Conservation (phyloP, 2,888 invertebrate genomes). For the Eupithecia vulgata region DNA sequence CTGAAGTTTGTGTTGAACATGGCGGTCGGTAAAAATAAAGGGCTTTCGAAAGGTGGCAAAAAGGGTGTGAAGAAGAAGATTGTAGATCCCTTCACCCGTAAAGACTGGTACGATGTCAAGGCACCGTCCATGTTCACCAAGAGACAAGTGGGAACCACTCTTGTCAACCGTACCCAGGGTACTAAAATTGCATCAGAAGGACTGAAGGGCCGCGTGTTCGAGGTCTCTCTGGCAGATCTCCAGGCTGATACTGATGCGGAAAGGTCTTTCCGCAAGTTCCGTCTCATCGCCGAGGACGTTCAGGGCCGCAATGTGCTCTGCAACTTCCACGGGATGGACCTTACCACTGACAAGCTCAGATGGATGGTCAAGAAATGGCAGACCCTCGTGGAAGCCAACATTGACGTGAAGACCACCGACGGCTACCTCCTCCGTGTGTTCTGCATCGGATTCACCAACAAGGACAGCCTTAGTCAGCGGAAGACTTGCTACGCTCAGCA, state of each 20-base stretch:
- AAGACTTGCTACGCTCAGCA: constrained; percentile 99
- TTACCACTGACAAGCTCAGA: constrained; percentile 98
- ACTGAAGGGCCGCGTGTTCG: constrained; percentile 98
- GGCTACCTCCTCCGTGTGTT: constrained; percentile 98
- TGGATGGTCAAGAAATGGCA: constrained; percentile 99
- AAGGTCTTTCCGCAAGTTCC: constrained; percentile 99
- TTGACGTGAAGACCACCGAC: constrained; percentile 99
- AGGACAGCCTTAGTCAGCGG: constrained; percentile 95
- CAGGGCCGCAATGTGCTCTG: constrained; percentile 98
- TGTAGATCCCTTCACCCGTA: constrained; percentile 99
- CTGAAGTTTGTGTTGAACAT: constrained; percentile 84
- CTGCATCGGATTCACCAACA: constrained; percentile 99
- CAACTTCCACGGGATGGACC: constrained; percentile 99
- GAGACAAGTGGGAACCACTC: constrained; percentile 98
- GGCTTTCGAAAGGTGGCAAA: constrained; percentile 99
- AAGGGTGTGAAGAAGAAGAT: constrained; percentile 99
- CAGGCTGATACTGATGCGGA: constrained; percentile 98
- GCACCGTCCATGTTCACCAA: constrained; percentile 99
- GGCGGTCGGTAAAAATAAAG: constrained; percentile 98
- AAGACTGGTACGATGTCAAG: constrained; percentile 99
- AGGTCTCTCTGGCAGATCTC: constrained; percentile 98
- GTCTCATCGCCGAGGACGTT: constrained; percentile 98
- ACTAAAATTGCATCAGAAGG: constrained; percentile 98
- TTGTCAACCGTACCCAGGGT: constrained; percentile 98
- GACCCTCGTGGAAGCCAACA: constrained; percentile 98